Conservation (phyloP, 2,797 vertebrate species). For the Avahi laniger region DNA sequence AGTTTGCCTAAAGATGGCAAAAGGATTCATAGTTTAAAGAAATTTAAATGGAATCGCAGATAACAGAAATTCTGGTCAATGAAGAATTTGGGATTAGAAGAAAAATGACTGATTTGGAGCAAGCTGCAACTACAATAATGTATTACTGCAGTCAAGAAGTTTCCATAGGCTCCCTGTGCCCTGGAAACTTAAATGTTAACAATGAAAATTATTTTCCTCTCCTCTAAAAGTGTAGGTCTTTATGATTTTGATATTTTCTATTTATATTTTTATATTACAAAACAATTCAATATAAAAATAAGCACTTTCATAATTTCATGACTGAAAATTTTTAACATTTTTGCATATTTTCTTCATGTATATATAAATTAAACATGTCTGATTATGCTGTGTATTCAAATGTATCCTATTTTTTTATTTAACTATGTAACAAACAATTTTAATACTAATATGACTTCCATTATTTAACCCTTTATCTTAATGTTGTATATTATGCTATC, state of each 20-base stretch:
- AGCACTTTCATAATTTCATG: background rate
- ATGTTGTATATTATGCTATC: background rate
- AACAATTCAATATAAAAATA: background rate
- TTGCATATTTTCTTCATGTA: background rate
- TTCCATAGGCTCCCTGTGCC: background rate
- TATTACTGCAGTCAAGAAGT: background rate
- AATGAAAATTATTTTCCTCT: background rate
- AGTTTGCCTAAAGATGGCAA: constrained; percentile 33
- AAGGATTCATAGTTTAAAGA: background rate
- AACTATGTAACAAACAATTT: background rate
- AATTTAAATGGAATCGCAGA: background rate
- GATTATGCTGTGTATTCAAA: background rate
- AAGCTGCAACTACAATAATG: background rate
- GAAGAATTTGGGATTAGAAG: background rate
- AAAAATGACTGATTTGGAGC: background rate
- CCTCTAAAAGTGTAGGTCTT: background rate
- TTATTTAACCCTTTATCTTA: background rate
- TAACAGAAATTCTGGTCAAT: background rate
- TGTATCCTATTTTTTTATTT: background rate
- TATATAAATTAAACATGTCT: background rate
- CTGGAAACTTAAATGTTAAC: background rate
- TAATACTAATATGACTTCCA: background rate
- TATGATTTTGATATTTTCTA: background rate
- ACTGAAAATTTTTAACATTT: background rate
- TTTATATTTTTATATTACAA: background rate